Percentiles rank a stretch among this genome's conserved stretches.
Conservation (phyloP, 2,888 invertebrate genomes). For the Argyresthia albistria region DNA sequence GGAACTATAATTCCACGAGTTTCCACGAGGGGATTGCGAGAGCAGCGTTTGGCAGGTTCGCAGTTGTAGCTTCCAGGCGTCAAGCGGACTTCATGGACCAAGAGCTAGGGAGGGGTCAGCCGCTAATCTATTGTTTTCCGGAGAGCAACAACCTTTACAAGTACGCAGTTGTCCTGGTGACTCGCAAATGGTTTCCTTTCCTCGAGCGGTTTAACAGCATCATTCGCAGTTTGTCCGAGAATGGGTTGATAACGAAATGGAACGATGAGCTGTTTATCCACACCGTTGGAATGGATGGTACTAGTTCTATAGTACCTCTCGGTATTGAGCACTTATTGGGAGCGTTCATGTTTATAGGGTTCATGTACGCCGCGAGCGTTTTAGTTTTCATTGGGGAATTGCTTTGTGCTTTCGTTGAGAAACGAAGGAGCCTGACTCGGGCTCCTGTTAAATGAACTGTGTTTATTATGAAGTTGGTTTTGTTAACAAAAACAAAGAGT, state of each 20-base stretch:
- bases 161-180: constrained; percentile 58
- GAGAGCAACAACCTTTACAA: constrained; percentile 60
- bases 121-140: constrained; percentile 55
- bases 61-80: constrained; percentile 53
- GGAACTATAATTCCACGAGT: constrained; percentile 53
- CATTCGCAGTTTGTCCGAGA: constrained; percentile 59
- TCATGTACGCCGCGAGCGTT: constrained; percentile 47
- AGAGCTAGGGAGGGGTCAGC: constrained; percentile 50
- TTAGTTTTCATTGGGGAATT: constrained; percentile 48
- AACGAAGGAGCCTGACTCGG: not conserved
- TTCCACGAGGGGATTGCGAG: constrained; percentile 51
- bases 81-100: constrained; percentile 61
- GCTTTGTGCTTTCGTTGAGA: constrained; percentile 9
- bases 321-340: constrained; percentile 55
- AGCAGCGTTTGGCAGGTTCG: constrained; percentile 52
- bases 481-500: too few species aligned
- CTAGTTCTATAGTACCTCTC: constrained; percentile 41
- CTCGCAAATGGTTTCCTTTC: constrained; percentile 62
- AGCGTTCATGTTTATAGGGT: constrained; percentile 57
- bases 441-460: not conserved
- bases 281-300: constrained; percentile 25
- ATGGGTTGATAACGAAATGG: constrained; percentile 65
- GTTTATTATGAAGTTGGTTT: not conserved
- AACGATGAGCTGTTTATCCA: constrained; percentile 52
- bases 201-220: constrained; percentile 52